A percentile compares a stretch with the other conserved stretches of the same genome.
phyloP scores from a whole-genome alignment of 2,888 invertebrate species.

The Gastracanthus pulcherrimus region DNA sequence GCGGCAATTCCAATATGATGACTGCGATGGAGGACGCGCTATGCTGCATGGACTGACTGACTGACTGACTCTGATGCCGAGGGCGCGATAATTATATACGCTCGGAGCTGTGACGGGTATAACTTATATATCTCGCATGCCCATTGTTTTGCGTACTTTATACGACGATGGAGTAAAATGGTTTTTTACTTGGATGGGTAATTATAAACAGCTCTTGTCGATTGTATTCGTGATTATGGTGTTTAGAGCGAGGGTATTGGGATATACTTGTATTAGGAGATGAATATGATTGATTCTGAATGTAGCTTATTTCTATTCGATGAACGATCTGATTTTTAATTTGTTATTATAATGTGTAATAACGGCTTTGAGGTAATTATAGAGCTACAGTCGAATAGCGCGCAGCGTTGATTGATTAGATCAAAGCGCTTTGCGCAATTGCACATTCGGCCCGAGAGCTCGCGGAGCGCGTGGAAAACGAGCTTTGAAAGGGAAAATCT shows the following conservation, averaged over 20 bases:
- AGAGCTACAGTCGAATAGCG: background rate
- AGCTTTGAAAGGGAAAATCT: background rate
- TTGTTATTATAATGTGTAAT: background rate
- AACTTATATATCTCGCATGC: background rate
- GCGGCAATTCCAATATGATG: background rate
- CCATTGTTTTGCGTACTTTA: background rate
- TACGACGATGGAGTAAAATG: no score
- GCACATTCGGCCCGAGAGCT: background rate
- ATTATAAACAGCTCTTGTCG: background rate
- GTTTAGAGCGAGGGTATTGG: background rate
- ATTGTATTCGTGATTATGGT: background rate
- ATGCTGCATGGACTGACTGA: background rate
- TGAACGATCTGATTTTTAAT: background rate
- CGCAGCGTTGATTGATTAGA: background rate
- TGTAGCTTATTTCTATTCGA: no score
- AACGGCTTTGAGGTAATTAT: background rate
- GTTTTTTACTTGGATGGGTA: background rate
- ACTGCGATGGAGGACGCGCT: background rate
- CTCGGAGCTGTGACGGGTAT: background rate
- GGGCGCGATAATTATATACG: slow-evolving; percentile 30
- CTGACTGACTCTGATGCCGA: background rate
- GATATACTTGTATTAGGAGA: background rate
- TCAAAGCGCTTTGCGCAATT: background rate
- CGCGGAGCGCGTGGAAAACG: no score
- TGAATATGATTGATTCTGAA: no score